These are phyloP conservation scores for Nannospalax galili DNA, from an alignment of 2,113 vertebrate genomes.

Conservation along the genomic window DNA sequence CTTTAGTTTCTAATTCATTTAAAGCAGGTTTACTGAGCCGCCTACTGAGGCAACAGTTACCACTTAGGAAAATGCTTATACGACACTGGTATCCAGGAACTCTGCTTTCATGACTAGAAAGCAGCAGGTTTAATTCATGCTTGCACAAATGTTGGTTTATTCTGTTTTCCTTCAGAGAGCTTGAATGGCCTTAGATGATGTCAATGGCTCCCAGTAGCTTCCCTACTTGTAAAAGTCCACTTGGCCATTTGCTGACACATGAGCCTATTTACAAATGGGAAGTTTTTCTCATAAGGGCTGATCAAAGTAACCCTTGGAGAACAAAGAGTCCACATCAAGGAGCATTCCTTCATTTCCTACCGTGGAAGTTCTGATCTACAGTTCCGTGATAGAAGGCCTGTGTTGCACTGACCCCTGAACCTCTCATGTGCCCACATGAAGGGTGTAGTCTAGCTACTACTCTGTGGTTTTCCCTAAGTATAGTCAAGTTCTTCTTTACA, in stretches of 20 bases:
- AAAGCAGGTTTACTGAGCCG: background rate
- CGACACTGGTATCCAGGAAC: background rate
- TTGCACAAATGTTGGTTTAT: constrained; percentile 16
- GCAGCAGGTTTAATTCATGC: background rate
- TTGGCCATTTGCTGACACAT: background rate
- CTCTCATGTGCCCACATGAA: background rate
- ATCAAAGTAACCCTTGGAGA: background rate
- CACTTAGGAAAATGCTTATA: background rate
- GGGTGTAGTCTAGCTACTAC: background rate
- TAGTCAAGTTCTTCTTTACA: background rate
- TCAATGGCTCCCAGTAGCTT: background rate
- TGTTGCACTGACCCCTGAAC: background rate
- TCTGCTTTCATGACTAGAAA: constrained; percentile 16
- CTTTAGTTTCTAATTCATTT: background rate
- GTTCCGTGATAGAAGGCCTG: background rate
- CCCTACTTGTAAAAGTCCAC: background rate
- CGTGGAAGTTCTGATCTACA: background rate
- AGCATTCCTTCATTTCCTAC: background rate
- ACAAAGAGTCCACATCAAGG: background rate
- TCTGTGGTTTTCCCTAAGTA: background rate
- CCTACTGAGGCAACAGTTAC: background rate
- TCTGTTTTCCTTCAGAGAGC: constrained; percentile 12
- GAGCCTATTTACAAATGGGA: background rate
- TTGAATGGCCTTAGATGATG: background rate
- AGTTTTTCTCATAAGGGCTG: background rate